Evolutionary conservation across 2,888 invertebrate species (phyloP).

Genomic region (Rhimphoctona megacephalus): DNA sequence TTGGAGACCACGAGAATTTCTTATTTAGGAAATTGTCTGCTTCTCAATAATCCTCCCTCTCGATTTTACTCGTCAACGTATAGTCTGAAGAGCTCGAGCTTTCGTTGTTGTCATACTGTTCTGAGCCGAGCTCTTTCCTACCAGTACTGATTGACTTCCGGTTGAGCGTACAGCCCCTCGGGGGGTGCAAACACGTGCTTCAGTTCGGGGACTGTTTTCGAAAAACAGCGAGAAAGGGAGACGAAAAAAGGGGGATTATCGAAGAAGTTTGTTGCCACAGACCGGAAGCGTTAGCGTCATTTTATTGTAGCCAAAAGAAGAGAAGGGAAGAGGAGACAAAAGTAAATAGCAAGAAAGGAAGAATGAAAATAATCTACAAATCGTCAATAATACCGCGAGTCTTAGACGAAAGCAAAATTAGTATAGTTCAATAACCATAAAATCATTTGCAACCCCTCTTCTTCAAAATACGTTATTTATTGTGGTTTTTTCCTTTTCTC

Average conservation of each 20-base stretch:
- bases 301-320: not conserved
- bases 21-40: not conserved
- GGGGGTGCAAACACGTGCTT: conserved; percentile 12
- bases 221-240: not conserved
- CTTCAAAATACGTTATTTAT: not conserved
- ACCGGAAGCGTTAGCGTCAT: conserved; percentile 22
- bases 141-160: conserved; percentile 60
- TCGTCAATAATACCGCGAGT: not conserved
- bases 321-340: not conserved
- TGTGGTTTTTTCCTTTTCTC: not conserved
- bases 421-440: not conserved
- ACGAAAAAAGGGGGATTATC: not conserved
- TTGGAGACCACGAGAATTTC: conserved; percentile 19
- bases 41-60: conserved; percentile 24
- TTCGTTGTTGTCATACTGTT: conserved; percentile 10
- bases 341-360: not conserved
- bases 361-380: not conserved
- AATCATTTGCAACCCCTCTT: too few relatives aligned
- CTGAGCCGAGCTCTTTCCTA: conserved; percentile 22
- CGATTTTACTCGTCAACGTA: not conserved
- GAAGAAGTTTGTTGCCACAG: conserved; percentile 12
- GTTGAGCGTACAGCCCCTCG: conserved; percentile 1
- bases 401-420: not conserved
- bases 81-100: conserved; percentile 21
- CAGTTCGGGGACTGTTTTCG: not conserved